A percentile compares a stretch with the other conserved stretches of the same genome.
Evolutionary conservation across 2,888 invertebrate genomes (phyloP).

Genomic region (Rhimphoctona megacephalus): DNA sequence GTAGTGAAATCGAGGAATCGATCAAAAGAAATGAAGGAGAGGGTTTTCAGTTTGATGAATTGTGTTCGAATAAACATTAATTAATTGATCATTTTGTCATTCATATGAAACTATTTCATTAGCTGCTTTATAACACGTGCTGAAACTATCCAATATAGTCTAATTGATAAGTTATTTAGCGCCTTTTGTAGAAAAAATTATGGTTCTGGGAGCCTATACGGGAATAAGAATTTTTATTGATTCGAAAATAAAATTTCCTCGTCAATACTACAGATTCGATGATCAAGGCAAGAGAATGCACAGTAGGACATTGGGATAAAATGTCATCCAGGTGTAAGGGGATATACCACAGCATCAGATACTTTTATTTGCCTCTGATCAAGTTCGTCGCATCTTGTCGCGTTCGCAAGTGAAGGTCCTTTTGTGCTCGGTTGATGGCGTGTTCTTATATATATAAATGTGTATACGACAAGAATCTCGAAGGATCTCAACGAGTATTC

Average conservation of each 20-base stretch:
- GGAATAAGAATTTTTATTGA: no score
- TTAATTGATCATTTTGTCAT: neutral
- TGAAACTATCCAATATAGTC: no score
- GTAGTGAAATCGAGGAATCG: neutral
- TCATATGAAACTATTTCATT: no score
- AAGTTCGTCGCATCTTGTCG: constrained; percentile 40
- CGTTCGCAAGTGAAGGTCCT: constrained; percentile 36
- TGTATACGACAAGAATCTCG: constrained; percentile 55
- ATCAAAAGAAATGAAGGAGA: neutral
- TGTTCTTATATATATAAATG: constrained; percentile 19
- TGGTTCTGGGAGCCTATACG: no score
- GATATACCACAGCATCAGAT: constrained; percentile 7
- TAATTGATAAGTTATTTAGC: neutral
- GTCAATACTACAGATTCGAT: neutral
- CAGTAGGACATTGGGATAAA: constrained; percentile 44
- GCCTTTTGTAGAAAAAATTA: no score
- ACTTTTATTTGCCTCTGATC: constrained; percentile 34
- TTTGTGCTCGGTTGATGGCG: constrained; percentile 36
- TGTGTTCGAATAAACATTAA: neutral
- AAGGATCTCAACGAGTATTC: constrained; percentile 47
- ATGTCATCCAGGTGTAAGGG: constrained; percentile 48
- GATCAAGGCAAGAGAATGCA: neutral
- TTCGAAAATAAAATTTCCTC: neutral
- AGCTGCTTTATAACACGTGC: no score
- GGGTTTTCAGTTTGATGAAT: neutral